A percentile compares a stretch with the other conserved stretches of the same genome.
phyloP scores from a whole-genome alignment of 2,113 vertebrate species.

The Morone saxatilis region DNA sequence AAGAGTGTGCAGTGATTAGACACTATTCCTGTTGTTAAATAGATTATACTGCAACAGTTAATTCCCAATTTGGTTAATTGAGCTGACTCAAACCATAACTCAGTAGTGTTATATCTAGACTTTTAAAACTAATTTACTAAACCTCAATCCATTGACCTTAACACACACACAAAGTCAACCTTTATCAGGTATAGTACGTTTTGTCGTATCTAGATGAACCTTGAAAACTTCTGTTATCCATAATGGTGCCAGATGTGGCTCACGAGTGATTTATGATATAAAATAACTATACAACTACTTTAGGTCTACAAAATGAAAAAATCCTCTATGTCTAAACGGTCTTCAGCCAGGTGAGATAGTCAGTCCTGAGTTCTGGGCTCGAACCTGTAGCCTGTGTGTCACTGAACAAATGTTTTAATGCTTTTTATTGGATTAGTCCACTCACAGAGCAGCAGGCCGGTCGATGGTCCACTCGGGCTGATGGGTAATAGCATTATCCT shows the following conservation, averaged over 20 bases:
- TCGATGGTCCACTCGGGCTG: slow-evolving; percentile 82
- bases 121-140: neutral
- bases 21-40: neutral
- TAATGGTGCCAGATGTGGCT: neutral
- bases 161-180: neutral
- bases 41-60: neutral
- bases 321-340: neutral
- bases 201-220: neutral
- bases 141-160: accelerated
- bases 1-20: too few species aligned
- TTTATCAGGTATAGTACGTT: neutral
- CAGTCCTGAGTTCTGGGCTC: slow-evolving; percentile 25
- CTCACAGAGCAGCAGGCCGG: slow-evolving; percentile 77
- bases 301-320: too few species aligned
- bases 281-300: neutral
- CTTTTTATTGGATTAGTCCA: slow-evolving; percentile 84
- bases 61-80: neutral
- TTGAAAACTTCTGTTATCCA: neutral
- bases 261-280: neutral
- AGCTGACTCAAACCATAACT: neutral
- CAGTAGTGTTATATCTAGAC: neutral
- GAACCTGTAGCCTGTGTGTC: slow-evolving; percentile 75
- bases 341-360: neutral
- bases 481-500: slow-evolving; percentile 83
- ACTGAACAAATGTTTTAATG: slow-evolving; percentile 86